Conservation (phyloP, 1,140 invertebrate genomes). For the Zaprionus capensis region DNA sequence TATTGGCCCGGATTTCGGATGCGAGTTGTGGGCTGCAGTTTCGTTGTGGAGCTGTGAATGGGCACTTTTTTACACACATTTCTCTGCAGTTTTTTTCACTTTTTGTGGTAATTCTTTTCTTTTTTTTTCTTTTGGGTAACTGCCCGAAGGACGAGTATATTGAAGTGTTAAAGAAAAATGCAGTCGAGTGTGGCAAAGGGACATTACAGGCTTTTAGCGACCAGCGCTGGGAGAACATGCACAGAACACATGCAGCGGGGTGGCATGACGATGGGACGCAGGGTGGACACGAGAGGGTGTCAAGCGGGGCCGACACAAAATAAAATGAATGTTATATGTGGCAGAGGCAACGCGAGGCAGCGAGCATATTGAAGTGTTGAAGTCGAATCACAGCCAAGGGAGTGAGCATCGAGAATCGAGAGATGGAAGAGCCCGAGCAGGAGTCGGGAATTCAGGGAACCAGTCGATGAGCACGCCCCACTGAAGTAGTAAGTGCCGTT, state of each 20-base stretch:
- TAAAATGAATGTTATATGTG: conserved; percentile 79
- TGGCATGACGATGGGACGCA: neutral
- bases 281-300: neutral
- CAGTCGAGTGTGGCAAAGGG: conserved; percentile 81
- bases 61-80: conserved; percentile 52
- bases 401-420: conserved; percentile 29
- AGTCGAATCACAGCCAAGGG: conserved; percentile 51
- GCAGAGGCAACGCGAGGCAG: conserved; percentile 37
- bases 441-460: conserved; percentile 41
- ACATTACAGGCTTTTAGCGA: conserved; percentile 82
- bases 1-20: conserved; percentile 61
- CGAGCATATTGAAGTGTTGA: conserved; percentile 80
- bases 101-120: conserved; percentile 2
- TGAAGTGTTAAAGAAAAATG: conserved; percentile 83
- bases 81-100: conserved; percentile 20
- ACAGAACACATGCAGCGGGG: conserved; percentile 25
- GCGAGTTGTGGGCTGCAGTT: conserved; percentile 56
- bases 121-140: conserved; percentile 37
- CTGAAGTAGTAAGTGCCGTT: conserved; percentile 81
- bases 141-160: conserved; percentile 62
- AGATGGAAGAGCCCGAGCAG: neutral
- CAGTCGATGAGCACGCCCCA: conserved; percentile 79
- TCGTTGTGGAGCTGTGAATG: conserved; percentile 61
- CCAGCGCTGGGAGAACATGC: conserved; percentile 52
- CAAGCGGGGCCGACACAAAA: conserved; percentile 49